These are phyloP conservation scores for Ditylenchus dipsaci DNA, from an alignment of 1,140 invertebrate genomes.

Conservation along the genomic window DNA sequence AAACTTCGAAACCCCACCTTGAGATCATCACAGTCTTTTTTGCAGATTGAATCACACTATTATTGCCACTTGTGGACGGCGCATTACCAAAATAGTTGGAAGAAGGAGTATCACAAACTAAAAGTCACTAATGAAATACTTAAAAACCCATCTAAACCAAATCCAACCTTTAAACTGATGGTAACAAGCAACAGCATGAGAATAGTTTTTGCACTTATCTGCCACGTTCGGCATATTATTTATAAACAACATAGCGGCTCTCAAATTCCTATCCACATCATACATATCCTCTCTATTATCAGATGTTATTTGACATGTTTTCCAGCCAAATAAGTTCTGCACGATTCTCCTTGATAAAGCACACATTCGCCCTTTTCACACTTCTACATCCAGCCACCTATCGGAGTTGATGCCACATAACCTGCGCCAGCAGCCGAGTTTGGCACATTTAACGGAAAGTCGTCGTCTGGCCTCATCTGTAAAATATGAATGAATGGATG, in stretches of 20 bases:
- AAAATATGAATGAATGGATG: not conserved
- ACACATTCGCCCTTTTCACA: conserved; percentile 41
- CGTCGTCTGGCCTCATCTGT: conserved; percentile 23
- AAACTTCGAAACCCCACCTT: conserved; percentile 16
- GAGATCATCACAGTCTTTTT: conserved; percentile 42
- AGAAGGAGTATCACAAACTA: conserved; percentile 30
- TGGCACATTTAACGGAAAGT: conserved; percentile 24
- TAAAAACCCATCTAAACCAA: too few relatives aligned
- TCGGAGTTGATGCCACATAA: conserved; percentile 31
- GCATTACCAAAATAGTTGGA: not conserved
- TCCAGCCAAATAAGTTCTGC: conserved; percentile 31
- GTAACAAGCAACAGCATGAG: conserved; percentile 47
- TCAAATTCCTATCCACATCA: conserved; percentile 36
- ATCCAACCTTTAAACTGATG: conserved; percentile 31
- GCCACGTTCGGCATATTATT: conserved; percentile 39
- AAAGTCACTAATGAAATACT: too few relatives aligned
- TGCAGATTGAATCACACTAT: conserved; percentile 37
- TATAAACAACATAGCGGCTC: conserved; percentile 42
- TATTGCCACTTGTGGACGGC: not conserved
- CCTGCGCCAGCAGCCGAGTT: conserved; percentile 31
- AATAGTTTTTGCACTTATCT: conserved; percentile 41
- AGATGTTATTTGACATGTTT: conserved; percentile 40
- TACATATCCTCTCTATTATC: conserved; percentile 47
- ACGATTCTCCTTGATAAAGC: conserved; percentile 38
- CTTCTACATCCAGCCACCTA: conserved; percentile 43